Evolutionary conservation across 2,797 vertebrate genomes (phyloP), one percentile per base, ranked within the genome.

Genomic region (Rhinophrynus dorsalis): DNA sequence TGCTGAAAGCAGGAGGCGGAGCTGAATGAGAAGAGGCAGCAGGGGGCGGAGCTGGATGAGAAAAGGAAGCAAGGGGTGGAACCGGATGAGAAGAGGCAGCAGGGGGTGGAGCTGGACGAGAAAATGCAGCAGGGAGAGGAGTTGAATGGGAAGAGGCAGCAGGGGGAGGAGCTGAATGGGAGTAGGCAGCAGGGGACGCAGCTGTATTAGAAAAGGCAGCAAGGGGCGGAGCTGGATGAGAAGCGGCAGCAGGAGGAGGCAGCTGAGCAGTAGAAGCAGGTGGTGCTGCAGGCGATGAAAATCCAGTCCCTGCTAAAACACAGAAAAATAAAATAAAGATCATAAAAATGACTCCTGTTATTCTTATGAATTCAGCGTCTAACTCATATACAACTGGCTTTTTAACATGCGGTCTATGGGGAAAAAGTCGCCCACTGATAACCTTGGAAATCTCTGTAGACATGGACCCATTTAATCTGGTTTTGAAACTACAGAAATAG

Each of bases 21-120:
- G 64, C 42, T 12, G 77, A 48, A 64, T 91, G 93, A 23, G 84
- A 8, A 10, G 86, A 48, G 10, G 88, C 54, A 1, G 89, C 68
- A 0, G 82, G 79, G 59, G 90, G 77, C 5, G 91, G 29, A 32
- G 29, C 29, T 10, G 29, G 29, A 32, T 40, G 8, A 12, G 33
- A 29, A 23, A 7, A 24, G 7, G 38, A 44, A 3, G 21, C 20
- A 17, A 51, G 27, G 20, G 9, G 37, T 10, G 56, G 6, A 21
- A 13, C 12, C 12, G 17, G 20, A 11, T 45, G 17, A 5, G 57
- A 38, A 35, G 6, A 9, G 7, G 23, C 11, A 7, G 33, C 11
- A 3, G 17, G 15, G 30, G 40, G 23, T 11, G 15, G 12, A 20
- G 20, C 15, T 67, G 40, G 3, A 37, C 21, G 7, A 23, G 20